Evolutionary conservation across 2,797 vertebrate species (phyloP).

Genomic region (Parauchenoglanis punctatus): DNA sequence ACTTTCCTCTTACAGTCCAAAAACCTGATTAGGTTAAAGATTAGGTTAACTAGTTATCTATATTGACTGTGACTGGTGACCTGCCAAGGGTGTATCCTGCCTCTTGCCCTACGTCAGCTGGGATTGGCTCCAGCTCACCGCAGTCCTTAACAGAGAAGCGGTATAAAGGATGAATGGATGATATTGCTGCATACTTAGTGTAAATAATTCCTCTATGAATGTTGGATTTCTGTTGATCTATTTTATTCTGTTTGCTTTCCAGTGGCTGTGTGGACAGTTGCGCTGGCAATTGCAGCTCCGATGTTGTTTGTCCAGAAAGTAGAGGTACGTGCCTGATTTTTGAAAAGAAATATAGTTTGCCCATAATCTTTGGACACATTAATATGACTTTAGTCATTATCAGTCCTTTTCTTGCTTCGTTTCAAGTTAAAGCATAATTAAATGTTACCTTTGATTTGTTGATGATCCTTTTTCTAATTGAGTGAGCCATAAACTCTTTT

Average conservation of each 20-base stretch:
- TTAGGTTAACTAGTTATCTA: too few species aligned
- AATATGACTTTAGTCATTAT: not conserved
- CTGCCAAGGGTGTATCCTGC: too few species aligned
- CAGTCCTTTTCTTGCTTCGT: not conserved
- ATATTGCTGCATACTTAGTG: not conserved
- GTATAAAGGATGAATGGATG: too few species aligned
- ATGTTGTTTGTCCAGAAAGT: conserved; percentile 64
- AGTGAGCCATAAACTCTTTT: not conserved
- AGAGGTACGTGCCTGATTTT: conserved; percentile 14
- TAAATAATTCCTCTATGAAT: not conserved
- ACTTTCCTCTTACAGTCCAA: too few species aligned
- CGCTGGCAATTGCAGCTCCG: conserved; percentile 55
- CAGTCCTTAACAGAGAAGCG: too few species aligned
- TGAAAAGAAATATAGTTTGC: not conserved
- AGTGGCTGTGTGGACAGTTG: conserved; percentile 57
- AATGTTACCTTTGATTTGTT: not conserved
- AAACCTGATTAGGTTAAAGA: too few species aligned
- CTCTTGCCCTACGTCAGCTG: too few species aligned
- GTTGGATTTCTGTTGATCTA: not conserved
- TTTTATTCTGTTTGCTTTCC: not conserved
- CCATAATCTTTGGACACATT: not conserved
- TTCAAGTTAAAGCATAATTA: not conserved
- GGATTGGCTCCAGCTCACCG: too few species aligned
- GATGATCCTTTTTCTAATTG: not conserved
- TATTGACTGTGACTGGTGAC: too few species aligned